A percentile compares a stretch with the other conserved stretches of the same genome.
These are phyloP conservation scores for Dryomyza anilis DNA, from an alignment of 2,888 invertebrate species.

Conservation along the genomic window DNA sequence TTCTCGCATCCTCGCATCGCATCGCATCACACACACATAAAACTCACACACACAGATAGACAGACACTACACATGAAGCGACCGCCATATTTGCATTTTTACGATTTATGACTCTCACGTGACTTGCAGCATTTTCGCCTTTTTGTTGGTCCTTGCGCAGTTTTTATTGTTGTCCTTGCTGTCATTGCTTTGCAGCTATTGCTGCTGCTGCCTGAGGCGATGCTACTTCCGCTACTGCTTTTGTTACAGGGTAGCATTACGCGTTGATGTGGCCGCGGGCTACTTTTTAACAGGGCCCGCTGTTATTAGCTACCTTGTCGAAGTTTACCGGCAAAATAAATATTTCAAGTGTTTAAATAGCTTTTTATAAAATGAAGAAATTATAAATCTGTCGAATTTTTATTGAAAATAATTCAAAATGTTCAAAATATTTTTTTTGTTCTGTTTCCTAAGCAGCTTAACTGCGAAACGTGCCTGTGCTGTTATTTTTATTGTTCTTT, in stretches of 20 bases:
- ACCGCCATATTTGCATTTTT: constrained; percentile 14
- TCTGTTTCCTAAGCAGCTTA: background rate
- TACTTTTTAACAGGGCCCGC: too few relatives aligned
- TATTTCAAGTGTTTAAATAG: too few relatives aligned
- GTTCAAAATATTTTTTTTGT: background rate
- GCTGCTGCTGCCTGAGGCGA: too few relatives aligned
- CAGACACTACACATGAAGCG: too few relatives aligned
- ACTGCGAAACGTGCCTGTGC: too few relatives aligned
- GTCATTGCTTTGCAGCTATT: background rate
- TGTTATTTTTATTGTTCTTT: background rate
- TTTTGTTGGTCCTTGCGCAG: constrained; percentile 2
- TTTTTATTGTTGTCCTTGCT: background rate
- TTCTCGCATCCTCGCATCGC: constrained; percentile 7
- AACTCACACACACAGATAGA: background rate
- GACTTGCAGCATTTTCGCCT: constrained; percentile 26
- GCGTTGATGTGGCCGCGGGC: background rate
- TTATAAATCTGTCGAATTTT: too few relatives aligned
- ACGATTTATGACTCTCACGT: constrained; percentile 31
- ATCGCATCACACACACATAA: background rate
- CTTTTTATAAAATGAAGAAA: too few relatives aligned
- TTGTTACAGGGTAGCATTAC: too few relatives aligned
- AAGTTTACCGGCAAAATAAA: too few relatives aligned
- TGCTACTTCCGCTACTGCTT: too few relatives aligned
- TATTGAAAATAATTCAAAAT: too few relatives aligned
- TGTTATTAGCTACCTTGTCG: too few relatives aligned